These are phyloP conservation scores for Drosophila nr. fundita DNA, from an alignment of 2,888 invertebrate genomes.

Conservation along the genomic window DNA sequence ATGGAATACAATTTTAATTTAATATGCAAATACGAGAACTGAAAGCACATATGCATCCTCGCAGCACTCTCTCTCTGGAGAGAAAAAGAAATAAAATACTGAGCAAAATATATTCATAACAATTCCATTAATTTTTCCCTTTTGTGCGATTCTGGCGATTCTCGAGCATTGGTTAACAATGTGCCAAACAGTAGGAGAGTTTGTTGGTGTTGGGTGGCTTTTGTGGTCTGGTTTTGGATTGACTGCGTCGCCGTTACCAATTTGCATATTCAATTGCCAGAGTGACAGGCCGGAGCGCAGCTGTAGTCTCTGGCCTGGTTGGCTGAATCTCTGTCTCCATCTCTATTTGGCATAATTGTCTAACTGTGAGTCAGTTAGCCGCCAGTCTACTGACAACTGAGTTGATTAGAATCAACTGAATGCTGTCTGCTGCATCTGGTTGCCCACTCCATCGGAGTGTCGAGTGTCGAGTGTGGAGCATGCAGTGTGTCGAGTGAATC, in stretches of 20 bases:
- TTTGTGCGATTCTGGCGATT: constrained; percentile 28
- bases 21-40: constrained; percentile 63
- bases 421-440: constrained; percentile 31
- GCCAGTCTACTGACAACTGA: constrained; percentile 51
- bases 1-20: constrained; percentile 56
- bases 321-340: constrained; percentile 16
- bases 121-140: constrained; percentile 69
- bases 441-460: not conserved
- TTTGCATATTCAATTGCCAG: constrained; percentile 73
- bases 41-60: constrained; percentile 42
- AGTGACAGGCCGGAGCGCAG: constrained; percentile 57
- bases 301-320: constrained; percentile 17
- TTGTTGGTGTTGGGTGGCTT: not conserved
- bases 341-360: constrained; percentile 52
- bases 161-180: constrained; percentile 50
- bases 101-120: constrained; percentile 65
- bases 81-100: constrained; percentile 1
- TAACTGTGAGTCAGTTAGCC: constrained; percentile 57
- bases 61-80: not conserved
- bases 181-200: constrained; percentile 12
- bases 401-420: constrained; percentile 66
- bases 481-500: constrained; percentile 5
- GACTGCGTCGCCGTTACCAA: constrained; percentile 58
- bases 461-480: constrained; percentile 10
- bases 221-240: constrained; percentile 36